Percentiles rank a stretch among this genome's conserved stretches.
phyloP scores from a whole-genome alignment of 2,888 invertebrate species.

The Parasteatoda lunata region DNA sequence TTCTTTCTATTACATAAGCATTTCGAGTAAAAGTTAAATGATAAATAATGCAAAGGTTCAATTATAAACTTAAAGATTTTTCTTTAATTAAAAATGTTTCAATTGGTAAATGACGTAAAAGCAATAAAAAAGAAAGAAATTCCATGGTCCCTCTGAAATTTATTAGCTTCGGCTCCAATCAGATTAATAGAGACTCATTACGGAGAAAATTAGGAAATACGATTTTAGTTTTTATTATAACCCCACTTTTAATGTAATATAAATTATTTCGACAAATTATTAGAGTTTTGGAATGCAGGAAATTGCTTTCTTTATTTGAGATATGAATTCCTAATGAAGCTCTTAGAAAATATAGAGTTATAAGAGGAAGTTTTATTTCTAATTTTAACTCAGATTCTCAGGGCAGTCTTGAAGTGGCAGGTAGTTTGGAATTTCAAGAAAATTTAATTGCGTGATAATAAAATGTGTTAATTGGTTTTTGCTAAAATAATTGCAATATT shows the following conservation, averaged over 20 bases:
- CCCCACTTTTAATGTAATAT: background rate
- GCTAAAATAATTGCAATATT: too few species aligned
- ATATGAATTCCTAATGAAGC: too few species aligned
- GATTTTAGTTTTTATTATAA: background rate
- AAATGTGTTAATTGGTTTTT: too few species aligned
- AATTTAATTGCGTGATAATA: too few species aligned
- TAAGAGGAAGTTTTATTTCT: too few species aligned
- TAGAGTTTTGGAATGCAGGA: too few species aligned
- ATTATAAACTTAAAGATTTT: conserved; percentile 30
- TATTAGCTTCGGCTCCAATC: background rate
- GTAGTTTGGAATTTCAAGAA: too few species aligned
- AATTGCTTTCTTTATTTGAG: too few species aligned
- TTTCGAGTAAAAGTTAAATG: conserved; percentile 7
- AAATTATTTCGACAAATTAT: too few species aligned
- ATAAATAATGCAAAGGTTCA: conserved; percentile 44
- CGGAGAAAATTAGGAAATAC: background rate
- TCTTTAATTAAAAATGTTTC: conserved; percentile 27
- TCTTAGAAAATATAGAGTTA: too few species aligned
- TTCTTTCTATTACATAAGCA: background rate
- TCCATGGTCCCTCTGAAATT: background rate
- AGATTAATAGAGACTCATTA: background rate
- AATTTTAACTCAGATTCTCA: too few species aligned
- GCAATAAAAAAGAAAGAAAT: background rate
- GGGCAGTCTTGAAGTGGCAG: too few species aligned
- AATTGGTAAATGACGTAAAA: background rate